Conservation (phyloP, 1,140 invertebrate species). For the Sitodiplosis mosellana region DNA sequence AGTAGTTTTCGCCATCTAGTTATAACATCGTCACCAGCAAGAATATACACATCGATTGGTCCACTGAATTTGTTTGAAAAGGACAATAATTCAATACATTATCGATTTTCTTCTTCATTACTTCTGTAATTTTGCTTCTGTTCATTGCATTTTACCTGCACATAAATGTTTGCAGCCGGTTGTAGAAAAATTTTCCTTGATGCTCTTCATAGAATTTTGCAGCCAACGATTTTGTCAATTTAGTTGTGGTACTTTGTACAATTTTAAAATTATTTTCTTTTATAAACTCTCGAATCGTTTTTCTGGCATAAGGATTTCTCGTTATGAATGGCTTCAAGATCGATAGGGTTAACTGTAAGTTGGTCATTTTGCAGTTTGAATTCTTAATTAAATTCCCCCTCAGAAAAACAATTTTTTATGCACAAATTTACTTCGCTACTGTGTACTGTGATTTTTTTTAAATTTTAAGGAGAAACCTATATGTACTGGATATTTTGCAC, state of each 20-base stretch:
- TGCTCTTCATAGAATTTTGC: constrained; percentile 71
- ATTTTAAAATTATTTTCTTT: constrained; percentile 54
- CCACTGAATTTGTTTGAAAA: constrained; percentile 41
- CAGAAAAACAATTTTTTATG: too few relatives aligned
- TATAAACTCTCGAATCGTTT: constrained; percentile 48
- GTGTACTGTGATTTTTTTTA: too few relatives aligned
- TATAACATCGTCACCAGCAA: constrained; percentile 58
- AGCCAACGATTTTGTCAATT: constrained; percentile 41
- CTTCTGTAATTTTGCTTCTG: background rate
- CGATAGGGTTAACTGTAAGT: constrained; percentile 40
- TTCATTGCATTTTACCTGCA: constrained; percentile 33
- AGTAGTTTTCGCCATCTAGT: constrained; percentile 60
- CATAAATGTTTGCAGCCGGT: constrained; percentile 73
- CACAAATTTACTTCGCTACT: too few relatives aligned
- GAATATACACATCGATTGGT: constrained; percentile 54
- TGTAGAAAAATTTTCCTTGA: constrained; percentile 70
- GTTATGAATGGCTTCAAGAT: constrained; percentile 57
- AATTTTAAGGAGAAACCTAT: too few relatives aligned
- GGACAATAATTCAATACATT: background rate
- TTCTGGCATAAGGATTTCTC: constrained; percentile 42
- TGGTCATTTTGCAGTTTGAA: background rate
- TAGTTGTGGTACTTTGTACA: constrained; percentile 43
- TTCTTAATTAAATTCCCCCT: too few relatives aligned
- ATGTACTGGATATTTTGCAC: too few relatives aligned
- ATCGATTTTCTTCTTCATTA: background rate